A percentile compares a stretch with the other conserved stretches of the same genome.
phyloP scores from a whole-genome alignment of 1,140 invertebrate species.

The Solen grandis region DNA sequence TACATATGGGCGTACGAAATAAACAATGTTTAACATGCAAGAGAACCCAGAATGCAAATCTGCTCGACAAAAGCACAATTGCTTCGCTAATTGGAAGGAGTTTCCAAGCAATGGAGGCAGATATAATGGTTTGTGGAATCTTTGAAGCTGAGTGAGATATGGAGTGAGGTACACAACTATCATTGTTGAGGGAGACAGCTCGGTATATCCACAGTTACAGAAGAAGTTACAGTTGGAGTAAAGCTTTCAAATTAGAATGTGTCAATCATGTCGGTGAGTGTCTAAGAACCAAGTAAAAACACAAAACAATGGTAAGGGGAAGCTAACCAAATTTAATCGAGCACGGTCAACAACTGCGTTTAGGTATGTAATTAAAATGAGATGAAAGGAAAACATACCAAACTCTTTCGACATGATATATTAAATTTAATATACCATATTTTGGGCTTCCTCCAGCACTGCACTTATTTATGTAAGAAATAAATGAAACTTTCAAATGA shows the following conservation, averaged over 20 bases:
- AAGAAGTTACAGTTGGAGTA: slow-evolving; percentile 51
- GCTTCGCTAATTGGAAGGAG: slow-evolving; percentile 69
- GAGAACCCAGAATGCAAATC: background rate
- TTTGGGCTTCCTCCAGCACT: no score
- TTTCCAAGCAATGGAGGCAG: slow-evolving; percentile 80
- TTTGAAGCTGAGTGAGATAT: slow-evolving; percentile 73
- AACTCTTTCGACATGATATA: no score
- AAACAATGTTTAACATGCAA: slow-evolving; percentile 78
- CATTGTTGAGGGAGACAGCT: slow-evolving; percentile 80
- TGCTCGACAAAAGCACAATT: background rate
- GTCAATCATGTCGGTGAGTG: slow-evolving; percentile 48
- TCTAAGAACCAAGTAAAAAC: slow-evolving; percentile 40
- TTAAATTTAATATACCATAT: no score
- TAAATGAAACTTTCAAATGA: no score
- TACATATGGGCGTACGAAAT: slow-evolving; percentile 77
- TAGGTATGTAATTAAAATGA: slow-evolving; percentile 38
- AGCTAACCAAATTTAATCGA: background rate
- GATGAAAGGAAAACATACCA: background rate
- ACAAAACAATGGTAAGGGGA: slow-evolving; percentile 31
- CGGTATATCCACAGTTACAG: slow-evolving; percentile 71
- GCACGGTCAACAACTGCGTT: background rate
- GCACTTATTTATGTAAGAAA: no score
- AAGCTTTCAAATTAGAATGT: slow-evolving; percentile 44
- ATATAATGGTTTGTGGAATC: slow-evolving; percentile 79
- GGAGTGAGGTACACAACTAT: slow-evolving; percentile 75